Evolutionary conservation across 2,113 vertebrate genomes (phyloP), one percentile per base, ranked within the genome.

Genomic region (Cyprinus carpio): DNA sequence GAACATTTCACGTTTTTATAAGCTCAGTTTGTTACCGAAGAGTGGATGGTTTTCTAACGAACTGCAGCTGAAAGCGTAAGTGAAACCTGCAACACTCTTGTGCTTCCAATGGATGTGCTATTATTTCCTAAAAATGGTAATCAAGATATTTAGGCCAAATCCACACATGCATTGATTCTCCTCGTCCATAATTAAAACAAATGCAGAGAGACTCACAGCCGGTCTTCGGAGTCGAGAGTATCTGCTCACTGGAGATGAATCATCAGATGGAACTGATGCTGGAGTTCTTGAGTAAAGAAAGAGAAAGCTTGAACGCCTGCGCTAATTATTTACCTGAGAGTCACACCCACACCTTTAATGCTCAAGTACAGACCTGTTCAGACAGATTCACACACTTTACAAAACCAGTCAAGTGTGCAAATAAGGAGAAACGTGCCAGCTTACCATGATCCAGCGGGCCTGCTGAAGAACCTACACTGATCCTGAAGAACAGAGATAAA

Each of bases 381-480:
- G 34, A 20, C 34, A 1, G 29, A 34, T 58, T 25, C 23, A 13
- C 75, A 31, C 46, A 46, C 37, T 40, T 7, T 2, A n/a, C 3
- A 10, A 12, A 27, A 37, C 2, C 11, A 64, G 31, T 2, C 6
- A 40, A 77, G 51, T 23, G 69, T 72, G 69, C 23, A 75, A 75
- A 75, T n/a, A 51, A 2, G 43, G 23, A 9, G 4, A 49, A 29
- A 20, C 15, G 56, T 62, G 34, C 13, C 31, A 9, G 58, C 80
- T 71, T 54, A 82, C 80, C 80, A 82, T 82, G 80, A 82, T 82
- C 56, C 77, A 43, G 77, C 1, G 20, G n/a, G 5, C 7, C 51
- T 20, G 49, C 1, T 16, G 7, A 20, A n/a, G 34, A 43, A 20
- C 20, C 23, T 13, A 10, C 3, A 15, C 74, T 51, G 74, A 20